Evolutionary conservation across 2,797 vertebrate genomes (phyloP), one percentile per base, ranked within the genome.

Genomic region (Sciurus vulgaris): DNA sequence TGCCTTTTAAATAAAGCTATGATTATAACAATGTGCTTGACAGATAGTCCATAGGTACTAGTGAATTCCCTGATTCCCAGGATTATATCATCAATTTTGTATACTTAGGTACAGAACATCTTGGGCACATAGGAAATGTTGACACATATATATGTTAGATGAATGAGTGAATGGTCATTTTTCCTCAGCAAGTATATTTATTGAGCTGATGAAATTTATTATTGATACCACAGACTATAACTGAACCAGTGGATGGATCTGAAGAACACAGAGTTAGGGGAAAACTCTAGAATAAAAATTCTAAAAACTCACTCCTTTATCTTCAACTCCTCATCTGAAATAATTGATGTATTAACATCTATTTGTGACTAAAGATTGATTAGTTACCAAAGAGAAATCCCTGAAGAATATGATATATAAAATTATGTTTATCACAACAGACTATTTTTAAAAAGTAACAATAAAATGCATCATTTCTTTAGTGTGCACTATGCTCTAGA

Each of bases 1-100:
- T 59, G 8, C 15, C 35, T 91, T 95, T n/a, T 73, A 78, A 91
- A 91, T 84, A 73, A 74, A 73, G 0, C 26, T 96, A 24, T 59
- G 63, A 61, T 65, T 22, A 51, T 77, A 67, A 63, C 2, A 56
- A 17, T 33, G 22, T 35, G 12, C 11, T 82, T 47, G 24, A 85
- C 2, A 20, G 56, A 84, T 18, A 74, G 35, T 33, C 2, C 9
- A 0, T 3, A 1, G 6, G 47, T 41, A 49, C 14, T 35, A 56
- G 2, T n/a, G 44, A 76, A 10, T 26, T 82, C 30, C 2, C 7
- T 89, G 24, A 30, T 14, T 15, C 20, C 44, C 30, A 7, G 54
- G 8, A 4, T 1, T 86, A 41, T 41, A 44, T 77, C 22, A 69
- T 70, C 61, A 35, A 51, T 15, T 83, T 83, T 91, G 51, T 72